A percentile compares a stretch with the other conserved stretches of the same genome.
Evolutionary conservation across 1,140 invertebrate genomes (phyloP).

Genomic region (Whitmania pigra): DNA sequence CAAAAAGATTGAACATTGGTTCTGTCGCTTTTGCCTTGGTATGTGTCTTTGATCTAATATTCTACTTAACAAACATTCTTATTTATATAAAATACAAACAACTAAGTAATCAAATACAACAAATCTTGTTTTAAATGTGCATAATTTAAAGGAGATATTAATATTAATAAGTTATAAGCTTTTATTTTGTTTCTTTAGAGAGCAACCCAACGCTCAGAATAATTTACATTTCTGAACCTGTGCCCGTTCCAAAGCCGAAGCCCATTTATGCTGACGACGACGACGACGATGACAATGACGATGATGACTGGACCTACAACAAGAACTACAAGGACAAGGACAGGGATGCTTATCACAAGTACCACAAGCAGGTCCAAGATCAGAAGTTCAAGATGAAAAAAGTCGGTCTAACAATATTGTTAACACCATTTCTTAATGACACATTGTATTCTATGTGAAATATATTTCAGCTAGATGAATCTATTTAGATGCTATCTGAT

Average conservation of each 20-base stretch:
- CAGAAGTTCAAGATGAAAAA: neutral
- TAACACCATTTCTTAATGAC: too few relatives aligned
- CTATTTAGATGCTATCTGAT: too few relatives aligned
- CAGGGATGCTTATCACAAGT: neutral
- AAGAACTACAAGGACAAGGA: conserved; percentile 1
- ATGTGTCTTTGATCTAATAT: conserved; percentile 13
- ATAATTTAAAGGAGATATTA: too few relatives aligned
- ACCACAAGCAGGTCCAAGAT: conserved; percentile 1
- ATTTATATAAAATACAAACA: too few relatives aligned
- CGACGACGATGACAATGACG: neutral
- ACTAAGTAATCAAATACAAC: too few relatives aligned
- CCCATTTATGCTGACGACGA: neutral
- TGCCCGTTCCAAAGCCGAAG: neutral
- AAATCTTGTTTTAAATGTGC: neutral
- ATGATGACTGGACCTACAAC: conserved; percentile 4
- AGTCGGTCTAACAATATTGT: neutral
- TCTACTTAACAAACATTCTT: conserved; percentile 11
- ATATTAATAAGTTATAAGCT: too few relatives aligned
- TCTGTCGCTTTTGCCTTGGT: conserved; percentile 52
- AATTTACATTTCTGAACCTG: neutral
- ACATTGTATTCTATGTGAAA: too few relatives aligned
- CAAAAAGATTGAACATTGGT: conserved; percentile 82
- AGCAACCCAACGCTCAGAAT: neutral
- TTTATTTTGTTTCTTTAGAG: neutral
- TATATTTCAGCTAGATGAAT: too few relatives aligned